phyloP scores from a whole-genome alignment of 53 echinoderm and acorn worm genomes.

The Arbacia lixula region DNA sequence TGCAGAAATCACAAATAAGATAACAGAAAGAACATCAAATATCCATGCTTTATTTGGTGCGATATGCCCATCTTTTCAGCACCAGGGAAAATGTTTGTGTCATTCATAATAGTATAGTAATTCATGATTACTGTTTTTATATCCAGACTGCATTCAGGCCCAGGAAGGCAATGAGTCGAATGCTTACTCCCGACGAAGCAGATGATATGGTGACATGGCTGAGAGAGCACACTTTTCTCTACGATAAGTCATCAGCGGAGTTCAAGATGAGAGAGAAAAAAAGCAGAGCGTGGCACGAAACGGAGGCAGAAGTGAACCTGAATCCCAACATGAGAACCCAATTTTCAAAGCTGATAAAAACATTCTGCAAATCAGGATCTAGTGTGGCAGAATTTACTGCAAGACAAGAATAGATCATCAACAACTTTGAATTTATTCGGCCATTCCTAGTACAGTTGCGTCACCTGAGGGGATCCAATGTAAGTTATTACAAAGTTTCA shows the following conservation, averaged over 20 bases:
- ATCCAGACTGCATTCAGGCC: conserved; percentile 32
- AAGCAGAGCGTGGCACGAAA: conserved; percentile 19
- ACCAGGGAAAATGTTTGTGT: background rate
- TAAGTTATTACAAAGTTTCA: conserved; percentile 25
- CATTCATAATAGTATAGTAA: conserved; percentile 1
- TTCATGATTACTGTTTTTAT: background rate
- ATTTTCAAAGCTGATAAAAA: conserved; percentile 34
- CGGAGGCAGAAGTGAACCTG: conserved; percentile 12
- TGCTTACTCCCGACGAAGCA: conserved; percentile 24
- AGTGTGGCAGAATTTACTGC: conserved; percentile 27
- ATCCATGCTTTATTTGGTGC: background rate
- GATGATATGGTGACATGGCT: conserved; percentile 37
- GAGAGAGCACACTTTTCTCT: conserved; percentile 1
- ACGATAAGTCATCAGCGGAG: conserved; percentile 30
- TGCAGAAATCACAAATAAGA: too few relatives aligned
- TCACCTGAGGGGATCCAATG: conserved; percentile 20
- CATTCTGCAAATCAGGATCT: conserved; percentile 17
- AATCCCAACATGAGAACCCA: conserved; percentile 40
- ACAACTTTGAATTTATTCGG: conserved; percentile 22
- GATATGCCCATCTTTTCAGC: background rate
- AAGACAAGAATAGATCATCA: conserved; percentile 35
- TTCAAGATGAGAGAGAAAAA: conserved; percentile 40
- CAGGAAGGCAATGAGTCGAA: conserved; percentile 23
- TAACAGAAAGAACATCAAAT: too few relatives aligned
- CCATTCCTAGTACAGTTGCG: conserved; percentile 17